Evolutionary conservation across 2,113 vertebrate genomes (phyloP).

Genomic region (Plotosus lineatus): DNA sequence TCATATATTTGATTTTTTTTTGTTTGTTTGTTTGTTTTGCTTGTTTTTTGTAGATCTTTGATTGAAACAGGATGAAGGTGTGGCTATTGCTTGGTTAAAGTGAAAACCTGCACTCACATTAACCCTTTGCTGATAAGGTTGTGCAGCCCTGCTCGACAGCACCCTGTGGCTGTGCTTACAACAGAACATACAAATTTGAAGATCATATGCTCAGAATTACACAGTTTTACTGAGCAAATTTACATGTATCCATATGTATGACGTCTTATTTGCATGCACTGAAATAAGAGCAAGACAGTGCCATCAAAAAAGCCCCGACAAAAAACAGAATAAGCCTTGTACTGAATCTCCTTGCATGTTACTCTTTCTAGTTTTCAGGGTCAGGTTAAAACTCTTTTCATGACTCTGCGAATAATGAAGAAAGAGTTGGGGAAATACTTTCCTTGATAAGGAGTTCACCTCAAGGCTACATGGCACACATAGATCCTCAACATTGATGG

Average conservation of each 20-base stretch:
- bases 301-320: not conserved
- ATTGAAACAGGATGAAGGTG: no score
- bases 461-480: not conserved
- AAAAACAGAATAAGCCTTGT: not conserved
- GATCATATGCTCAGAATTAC: no score
- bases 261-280: not conserved
- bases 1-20: no score
- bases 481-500: not conserved
- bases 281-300: not conserved
- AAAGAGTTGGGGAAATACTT: not conserved
- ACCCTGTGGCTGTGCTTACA: no score
- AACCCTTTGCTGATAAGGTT: no score
- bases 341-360: not conserved
- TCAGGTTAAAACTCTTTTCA: not conserved
- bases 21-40: no score
- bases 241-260: no score
- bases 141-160: no score
- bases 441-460: not conserved
- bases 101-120: no score
- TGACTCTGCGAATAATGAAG: not conserved
- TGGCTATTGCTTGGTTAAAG: no score
- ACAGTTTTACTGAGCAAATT: not conserved
- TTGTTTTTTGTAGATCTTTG: no score
- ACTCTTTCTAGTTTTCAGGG: constrained; percentile 7
- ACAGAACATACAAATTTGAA: no score